Evolutionary conservation across 1,140 invertebrate genomes (phyloP), one percentile per base, ranked within the genome.

Genomic region (Cheumatopsyche charites): DNA sequence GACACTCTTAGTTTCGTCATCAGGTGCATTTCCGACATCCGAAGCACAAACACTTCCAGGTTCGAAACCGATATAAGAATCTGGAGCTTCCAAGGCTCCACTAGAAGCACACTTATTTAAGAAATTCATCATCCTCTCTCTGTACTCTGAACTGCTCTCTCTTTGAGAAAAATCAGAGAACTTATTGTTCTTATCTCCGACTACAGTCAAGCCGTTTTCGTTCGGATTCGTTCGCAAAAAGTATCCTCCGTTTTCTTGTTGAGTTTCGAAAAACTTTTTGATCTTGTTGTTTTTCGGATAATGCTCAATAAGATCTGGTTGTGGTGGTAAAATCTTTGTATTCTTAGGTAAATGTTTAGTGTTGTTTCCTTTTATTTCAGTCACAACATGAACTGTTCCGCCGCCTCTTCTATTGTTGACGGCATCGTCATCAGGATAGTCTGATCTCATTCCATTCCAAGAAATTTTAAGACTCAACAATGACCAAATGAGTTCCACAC

Each of bases 401-500:
- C 84, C 81, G 0, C 83, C 80, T 9, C 81, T 69, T 47, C 79
- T 78, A 12, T 82, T 78, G 21, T 75, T 75, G 12, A 78, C 45
- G 3, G 79, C 74, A 5, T 82, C 78, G 19, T 85, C 85, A 23
- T 88, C 87, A 19, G 87, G 86, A 72, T 88, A 87, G 52, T 80
- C 79, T 72, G 85, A 88, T 25, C 78, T 85, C 86, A 89, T 88
- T 6, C 89, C 89, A 36, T 82, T 84, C 72, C 87, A 86, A 3
- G 86, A 84, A 25, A 90, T 84, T 76, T 82, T 88, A 0, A 85
- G 78, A 26, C 87, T 87, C 7, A 90, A 75, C 17, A 86, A 77
- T 0, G 88, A 89, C 88, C 88, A 89, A 1, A 87, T 74, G 0
- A 85, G 70, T 73, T 89, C 88, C 7, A 89, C 55, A n/a, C 87